Percentiles rank a stretch among this genome's conserved stretches.
Conservation (phyloP, 2,797 vertebrate genomes). For the Saxicola maurus region DNA sequence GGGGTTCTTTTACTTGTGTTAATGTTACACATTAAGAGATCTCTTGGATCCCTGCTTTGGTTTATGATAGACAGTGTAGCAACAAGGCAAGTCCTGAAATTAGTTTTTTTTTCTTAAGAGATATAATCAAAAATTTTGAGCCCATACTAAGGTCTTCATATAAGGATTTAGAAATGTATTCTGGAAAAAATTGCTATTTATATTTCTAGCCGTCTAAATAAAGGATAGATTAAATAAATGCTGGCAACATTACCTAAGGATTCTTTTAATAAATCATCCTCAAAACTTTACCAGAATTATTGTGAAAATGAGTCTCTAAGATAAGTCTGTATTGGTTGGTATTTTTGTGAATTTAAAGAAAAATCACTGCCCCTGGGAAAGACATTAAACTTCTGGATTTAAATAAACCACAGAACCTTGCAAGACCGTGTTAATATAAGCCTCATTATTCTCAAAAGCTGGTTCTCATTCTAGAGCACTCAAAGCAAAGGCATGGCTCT, state of each 20-base stretch:
- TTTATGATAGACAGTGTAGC: neutral
- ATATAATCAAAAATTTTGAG: neutral
- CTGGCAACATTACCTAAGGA: neutral
- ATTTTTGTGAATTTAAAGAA: neutral
- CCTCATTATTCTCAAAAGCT: neutral
- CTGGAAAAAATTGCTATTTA: neutral
- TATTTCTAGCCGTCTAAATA: neutral
- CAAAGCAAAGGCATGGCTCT: neutral
- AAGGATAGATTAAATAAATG: neutral
- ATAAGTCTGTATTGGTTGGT: neutral
- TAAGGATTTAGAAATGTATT: neutral
- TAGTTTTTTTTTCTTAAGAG: neutral
- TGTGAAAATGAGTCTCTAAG: neutral
- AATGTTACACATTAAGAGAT: neutral
- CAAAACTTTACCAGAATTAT: neutral
- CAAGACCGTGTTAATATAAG: neutral
- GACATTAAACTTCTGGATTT: neutral
- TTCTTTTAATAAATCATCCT: neutral
- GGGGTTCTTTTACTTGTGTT: neutral
- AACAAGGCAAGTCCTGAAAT: too few relatives aligned
- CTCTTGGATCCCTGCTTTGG: neutral
- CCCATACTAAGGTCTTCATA: neutral
- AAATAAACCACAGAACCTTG: neutral
- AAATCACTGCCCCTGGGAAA: neutral
- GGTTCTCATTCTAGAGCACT: neutral